phyloP scores from a whole-genome alignment of 2,888 invertebrate genomes.

The Micoletzkya japonica region DNA sequence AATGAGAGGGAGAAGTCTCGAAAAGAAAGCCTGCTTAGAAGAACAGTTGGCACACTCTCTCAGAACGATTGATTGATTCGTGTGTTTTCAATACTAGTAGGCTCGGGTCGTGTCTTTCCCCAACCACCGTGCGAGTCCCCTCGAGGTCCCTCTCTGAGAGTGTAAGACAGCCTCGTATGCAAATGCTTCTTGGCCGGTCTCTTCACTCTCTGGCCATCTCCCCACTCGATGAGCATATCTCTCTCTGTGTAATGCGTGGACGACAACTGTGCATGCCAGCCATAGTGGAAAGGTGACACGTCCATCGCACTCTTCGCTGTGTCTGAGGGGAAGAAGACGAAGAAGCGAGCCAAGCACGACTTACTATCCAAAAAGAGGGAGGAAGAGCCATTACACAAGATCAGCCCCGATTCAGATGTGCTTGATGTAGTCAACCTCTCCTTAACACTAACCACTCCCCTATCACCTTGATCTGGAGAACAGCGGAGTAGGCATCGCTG shows the following conservation, averaged over 20 bases:
- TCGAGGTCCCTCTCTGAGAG: neutral
- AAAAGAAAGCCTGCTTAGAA: neutral
- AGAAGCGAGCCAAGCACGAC: neutral
- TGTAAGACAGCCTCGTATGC: neutral
- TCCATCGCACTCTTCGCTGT: neutral
- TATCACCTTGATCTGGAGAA: constrained; percentile 62
- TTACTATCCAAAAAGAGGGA: too few species aligned
- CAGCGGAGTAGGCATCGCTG: constrained; percentile 61
- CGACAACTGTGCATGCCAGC: too few species aligned
- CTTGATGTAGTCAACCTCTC: neutral
- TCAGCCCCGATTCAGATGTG: neutral
- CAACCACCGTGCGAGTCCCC: too few species aligned
- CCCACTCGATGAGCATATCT: neutral
- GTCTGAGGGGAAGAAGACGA: neutral
- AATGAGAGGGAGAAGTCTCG: neutral
- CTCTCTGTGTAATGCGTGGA: neutral
- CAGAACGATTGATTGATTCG: neutral
- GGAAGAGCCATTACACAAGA: neutral
- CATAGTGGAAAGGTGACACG: constrained; percentile 16
- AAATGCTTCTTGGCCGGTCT: neutral
- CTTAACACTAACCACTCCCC: neutral
- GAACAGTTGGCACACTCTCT: neutral
- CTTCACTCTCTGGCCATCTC: neutral
- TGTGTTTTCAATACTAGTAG: too few species aligned
- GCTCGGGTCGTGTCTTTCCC: too few species aligned